Conservation (phyloP, 2,113 vertebrate species). For the Sphyrna mokarran region DNA sequence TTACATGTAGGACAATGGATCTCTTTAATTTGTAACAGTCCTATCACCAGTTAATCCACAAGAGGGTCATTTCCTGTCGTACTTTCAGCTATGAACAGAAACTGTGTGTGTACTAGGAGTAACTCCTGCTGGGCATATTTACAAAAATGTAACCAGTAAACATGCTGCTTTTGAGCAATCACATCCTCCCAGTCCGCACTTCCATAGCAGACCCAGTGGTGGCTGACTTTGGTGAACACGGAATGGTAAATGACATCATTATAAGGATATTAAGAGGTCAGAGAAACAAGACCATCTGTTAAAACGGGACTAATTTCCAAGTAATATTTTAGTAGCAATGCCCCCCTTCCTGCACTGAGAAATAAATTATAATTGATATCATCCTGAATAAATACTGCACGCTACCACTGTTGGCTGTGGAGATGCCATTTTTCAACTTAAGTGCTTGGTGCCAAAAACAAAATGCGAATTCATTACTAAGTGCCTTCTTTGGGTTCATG, state of each 20-base stretch:
- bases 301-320: constrained; percentile 95
- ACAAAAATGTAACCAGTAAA: constrained; percentile 34
- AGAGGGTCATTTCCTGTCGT: constrained; percentile 18
- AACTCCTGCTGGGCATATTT: constrained; percentile 35
- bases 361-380: constrained; percentile 96
- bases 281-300: constrained; percentile 79
- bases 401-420: constrained; percentile 75
- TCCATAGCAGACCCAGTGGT: constrained; percentile 42
- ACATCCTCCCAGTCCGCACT: background rate
- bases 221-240: constrained; percentile 70
- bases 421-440: constrained; percentile 94
- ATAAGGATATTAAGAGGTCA: constrained; percentile 99
- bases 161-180: constrained; percentile 31
- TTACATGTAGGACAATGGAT: constrained; percentile 17
- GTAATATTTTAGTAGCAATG: constrained; percentile 90
- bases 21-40: constrained; percentile 27
- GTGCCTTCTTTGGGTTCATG: background rate
- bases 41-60: background rate
- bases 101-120: background rate
- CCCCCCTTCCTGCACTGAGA: constrained; percentile 51
- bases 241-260: constrained; percentile 96
- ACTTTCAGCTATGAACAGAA: background rate
- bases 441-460: constrained; percentile 74
- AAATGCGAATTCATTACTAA: constrained; percentile 64
- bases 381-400: constrained; percentile 97